These are phyloP conservation scores for Premnoplex brunnescens DNA, from an alignment of 2,797 vertebrate species.

Conservation along the genomic window DNA sequence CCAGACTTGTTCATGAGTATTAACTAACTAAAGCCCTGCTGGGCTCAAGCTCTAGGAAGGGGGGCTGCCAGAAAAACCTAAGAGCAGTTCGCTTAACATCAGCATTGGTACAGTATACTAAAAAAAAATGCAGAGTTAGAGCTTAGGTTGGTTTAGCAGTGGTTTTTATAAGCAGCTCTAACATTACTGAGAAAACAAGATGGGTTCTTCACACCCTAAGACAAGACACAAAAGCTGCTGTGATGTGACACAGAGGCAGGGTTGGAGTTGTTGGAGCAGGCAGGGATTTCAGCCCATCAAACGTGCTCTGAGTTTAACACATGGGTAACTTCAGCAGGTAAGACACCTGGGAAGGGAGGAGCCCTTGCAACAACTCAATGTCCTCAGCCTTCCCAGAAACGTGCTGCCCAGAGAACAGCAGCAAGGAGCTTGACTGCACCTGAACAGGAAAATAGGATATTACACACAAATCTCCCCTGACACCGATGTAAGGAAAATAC, in stretches of 20 bases:
- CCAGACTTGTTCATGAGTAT: not conserved
- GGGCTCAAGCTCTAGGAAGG: not conserved
- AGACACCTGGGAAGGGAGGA: not conserved
- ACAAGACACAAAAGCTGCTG: not conserved
- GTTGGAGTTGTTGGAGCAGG: not conserved
- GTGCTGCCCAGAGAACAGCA: not conserved
- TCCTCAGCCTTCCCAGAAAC: not conserved
- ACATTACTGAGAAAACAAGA: not conserved
- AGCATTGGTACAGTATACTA: fast-evolving
- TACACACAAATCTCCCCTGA: not conserved
- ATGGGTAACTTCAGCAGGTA: not conserved
- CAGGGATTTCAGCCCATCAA: not conserved
- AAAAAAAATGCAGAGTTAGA: not conserved
- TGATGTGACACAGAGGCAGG: fast-evolving
- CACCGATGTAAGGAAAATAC: fast-evolving
- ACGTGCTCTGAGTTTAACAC: not conserved
- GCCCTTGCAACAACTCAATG: not conserved
- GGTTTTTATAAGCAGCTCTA: not conserved
- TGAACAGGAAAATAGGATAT: not conserved
- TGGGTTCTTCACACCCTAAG: not conserved
- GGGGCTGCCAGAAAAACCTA: not conserved
- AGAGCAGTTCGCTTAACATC: not conserved
- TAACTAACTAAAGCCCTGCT: not conserved
- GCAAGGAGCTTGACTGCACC: not conserved
- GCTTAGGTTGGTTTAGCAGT: not conserved